Conservation (phyloP, 2,113 vertebrate genomes). For the Hucho hucho region DNA sequence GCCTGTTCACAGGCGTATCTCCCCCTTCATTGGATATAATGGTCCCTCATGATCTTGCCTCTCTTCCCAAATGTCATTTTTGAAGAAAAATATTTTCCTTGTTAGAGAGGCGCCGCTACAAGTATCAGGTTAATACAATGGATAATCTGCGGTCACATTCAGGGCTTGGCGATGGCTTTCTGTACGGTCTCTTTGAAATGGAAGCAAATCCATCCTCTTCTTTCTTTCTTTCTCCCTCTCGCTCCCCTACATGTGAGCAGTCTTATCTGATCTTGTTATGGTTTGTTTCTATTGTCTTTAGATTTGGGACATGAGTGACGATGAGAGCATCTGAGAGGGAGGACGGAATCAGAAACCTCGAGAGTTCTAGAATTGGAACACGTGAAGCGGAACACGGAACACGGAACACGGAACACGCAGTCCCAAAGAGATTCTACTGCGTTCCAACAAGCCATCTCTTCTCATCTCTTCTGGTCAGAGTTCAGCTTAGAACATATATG, state of each 20-base stretch:
- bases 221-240: background rate
- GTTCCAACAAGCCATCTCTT: background rate
- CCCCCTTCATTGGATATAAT: too few species aligned
- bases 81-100: too few species aligned
- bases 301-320: slow-evolving; percentile 99
- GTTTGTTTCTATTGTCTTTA: slow-evolving; percentile 52
- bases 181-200: background rate
- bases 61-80: too few species aligned
- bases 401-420: too few species aligned
- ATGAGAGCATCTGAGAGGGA: slow-evolving; percentile 86
- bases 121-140: too few species aligned
- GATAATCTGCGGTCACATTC: too few species aligned
- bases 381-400: background rate
- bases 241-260: background rate
- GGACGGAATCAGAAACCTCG: background rate
- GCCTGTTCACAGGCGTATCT: too few species aligned
- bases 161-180: too few species aligned
- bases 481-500: background rate
- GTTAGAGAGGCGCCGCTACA: too few species aligned
- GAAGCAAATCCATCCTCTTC: slow-evolving; percentile 1
- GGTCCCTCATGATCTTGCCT: too few species aligned
- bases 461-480: background rate
- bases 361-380: background rate
- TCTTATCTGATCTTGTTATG: background rate
- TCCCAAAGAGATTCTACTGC: background rate